Conservation (phyloP, 2,797 vertebrate genomes). For the Masticophis lateralis region DNA sequence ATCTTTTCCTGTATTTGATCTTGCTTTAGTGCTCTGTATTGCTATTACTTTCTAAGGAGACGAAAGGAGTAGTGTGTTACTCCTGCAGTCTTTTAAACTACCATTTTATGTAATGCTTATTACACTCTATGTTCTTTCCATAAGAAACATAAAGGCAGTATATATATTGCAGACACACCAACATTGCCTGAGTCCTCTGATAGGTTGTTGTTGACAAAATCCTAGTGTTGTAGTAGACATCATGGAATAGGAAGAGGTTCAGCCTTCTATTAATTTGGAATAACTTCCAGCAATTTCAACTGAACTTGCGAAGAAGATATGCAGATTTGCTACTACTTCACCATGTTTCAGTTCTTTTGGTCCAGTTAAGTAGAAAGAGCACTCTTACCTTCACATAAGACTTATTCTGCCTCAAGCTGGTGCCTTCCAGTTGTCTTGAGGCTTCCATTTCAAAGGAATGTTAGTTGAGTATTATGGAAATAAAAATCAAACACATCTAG, state of each 20-base stretch:
- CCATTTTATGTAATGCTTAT: background rate
- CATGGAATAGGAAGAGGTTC: background rate
- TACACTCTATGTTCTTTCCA: background rate
- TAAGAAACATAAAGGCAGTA: background rate
- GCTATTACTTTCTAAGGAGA: background rate
- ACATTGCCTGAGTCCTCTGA: background rate
- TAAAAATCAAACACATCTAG: background rate
- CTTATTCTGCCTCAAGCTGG: background rate
- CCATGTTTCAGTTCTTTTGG: background rate
- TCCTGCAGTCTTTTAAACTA: background rate
- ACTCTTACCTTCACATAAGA: background rate
- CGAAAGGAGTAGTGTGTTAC: background rate
- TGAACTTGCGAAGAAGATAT: background rate
- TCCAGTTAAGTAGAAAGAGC: background rate
- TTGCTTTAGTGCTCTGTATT: background rate
- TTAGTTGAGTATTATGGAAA: background rate
- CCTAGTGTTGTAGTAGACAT: background rate
- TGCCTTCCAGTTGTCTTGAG: background rate
- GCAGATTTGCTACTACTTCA: background rate
- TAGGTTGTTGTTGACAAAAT: background rate
- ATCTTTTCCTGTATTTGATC: background rate
- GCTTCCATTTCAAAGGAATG: background rate
- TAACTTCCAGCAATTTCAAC: background rate
- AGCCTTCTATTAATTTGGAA: background rate
- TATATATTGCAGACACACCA: background rate